phyloP scores from a whole-genome alignment of 1,140 invertebrate species.

The Plectrocnemia conspersa region DNA sequence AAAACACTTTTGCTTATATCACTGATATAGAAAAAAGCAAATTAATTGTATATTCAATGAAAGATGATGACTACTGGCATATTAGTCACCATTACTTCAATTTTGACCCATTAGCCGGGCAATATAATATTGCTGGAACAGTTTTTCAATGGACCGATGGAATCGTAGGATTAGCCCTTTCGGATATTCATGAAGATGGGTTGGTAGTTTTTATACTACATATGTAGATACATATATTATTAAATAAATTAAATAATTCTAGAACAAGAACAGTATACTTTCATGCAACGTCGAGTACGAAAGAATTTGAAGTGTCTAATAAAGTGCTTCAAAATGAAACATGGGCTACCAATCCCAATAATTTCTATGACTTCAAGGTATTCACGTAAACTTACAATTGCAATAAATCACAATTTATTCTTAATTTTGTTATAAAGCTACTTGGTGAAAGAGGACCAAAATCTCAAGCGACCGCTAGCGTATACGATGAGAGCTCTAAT shows the following conservation, averaged over 20 bases:
- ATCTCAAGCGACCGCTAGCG: slow-evolving; percentile 68
- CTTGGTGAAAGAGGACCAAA: slow-evolving; percentile 62
- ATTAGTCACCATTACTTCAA: slow-evolving; percentile 66
- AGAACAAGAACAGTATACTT: slow-evolving; percentile 66
- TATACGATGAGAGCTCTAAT: slow-evolving; percentile 62
- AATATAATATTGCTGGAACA: slow-evolving; percentile 58
- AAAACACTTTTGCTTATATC: slow-evolving; percentile 60
- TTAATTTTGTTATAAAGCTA: slow-evolving; percentile 8
- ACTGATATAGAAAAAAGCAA: slow-evolving; percentile 61
- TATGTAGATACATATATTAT: no score
- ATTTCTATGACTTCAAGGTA: slow-evolving; percentile 64
- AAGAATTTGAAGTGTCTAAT: slow-evolving; percentile 68
- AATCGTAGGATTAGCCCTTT: slow-evolving; percentile 57
- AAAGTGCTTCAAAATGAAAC: slow-evolving; percentile 65
- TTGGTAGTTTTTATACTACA: no score
- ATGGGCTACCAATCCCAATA: slow-evolving; percentile 50
- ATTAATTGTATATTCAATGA: slow-evolving; percentile 60
- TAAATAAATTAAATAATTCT: no score
- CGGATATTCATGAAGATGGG: slow-evolving; percentile 43
- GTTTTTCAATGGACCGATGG: slow-evolving; percentile 67
- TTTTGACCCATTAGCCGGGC: slow-evolving; percentile 62
- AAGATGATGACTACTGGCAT: slow-evolving; percentile 61
- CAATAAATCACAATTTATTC: background rate
- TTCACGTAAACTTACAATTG: background rate
- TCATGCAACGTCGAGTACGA: slow-evolving; percentile 68